These are phyloP conservation scores for Euphonia xanthogaster DNA, from an alignment of 2,797 vertebrate species.

Conservation along the genomic window DNA sequence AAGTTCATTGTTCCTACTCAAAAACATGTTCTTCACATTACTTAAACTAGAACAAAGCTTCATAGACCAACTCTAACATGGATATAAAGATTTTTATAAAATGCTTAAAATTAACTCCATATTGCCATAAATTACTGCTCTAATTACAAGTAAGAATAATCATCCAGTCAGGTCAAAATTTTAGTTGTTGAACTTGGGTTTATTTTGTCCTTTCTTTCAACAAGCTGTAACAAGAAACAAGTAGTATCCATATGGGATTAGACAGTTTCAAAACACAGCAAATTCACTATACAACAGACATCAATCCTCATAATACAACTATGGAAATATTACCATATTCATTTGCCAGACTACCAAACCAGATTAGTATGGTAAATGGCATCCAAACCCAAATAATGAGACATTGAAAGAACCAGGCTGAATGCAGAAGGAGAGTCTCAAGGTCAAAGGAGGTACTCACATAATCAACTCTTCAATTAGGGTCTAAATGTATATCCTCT, in stretches of 20 bases:
- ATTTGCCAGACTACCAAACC: background rate
- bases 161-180: background rate
- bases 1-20: background rate
- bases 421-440: background rate
- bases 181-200: background rate
- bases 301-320: background rate
- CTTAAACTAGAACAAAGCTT: background rate
- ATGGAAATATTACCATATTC: background rate
- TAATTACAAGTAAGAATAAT: background rate
- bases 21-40: background rate
- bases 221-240: background rate
- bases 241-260: background rate
- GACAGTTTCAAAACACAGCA: background rate
- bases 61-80: background rate
- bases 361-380: background rate
- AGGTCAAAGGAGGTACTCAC: background rate
- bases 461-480: conserved; percentile 18
- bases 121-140: background rate
- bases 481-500: conserved; percentile 1
- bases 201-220: background rate
- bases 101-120: background rate
- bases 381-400: background rate
- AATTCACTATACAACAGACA: background rate
- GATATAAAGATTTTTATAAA: background rate
- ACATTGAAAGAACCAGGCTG: background rate